A percentile compares a stretch with the other conserved stretches of the same genome.
Conservation (phyloP, 1,140 invertebrate genomes). For the Drosophila teissieri region DNA sequence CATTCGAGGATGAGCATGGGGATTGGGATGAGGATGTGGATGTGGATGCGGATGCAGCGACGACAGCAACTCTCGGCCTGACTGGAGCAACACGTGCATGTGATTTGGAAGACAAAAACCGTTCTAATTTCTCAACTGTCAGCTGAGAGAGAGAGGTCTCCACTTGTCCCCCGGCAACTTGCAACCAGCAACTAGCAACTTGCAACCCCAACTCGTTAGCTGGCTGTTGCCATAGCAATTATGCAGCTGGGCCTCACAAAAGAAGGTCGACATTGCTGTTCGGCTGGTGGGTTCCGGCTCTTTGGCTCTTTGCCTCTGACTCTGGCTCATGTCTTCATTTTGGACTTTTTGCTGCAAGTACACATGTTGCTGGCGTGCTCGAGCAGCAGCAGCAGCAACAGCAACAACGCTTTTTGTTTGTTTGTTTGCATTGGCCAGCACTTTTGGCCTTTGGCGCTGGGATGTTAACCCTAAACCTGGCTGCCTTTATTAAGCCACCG, state of each 20-base stretch:
- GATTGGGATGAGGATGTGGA: background rate
- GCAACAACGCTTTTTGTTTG: slow-evolving; percentile 51
- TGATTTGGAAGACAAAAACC: slow-evolving; percentile 77
- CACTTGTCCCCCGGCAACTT: slow-evolving; percentile 29
- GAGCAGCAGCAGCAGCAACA: slow-evolving; percentile 43
- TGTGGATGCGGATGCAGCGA: slow-evolving; percentile 16
- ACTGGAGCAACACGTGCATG: slow-evolving; percentile 73
- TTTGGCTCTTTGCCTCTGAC: slow-evolving; percentile 25
- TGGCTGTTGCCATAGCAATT: slow-evolving; percentile 72
- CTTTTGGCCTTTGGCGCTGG: slow-evolving; percentile 80
- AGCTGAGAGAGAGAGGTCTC: slow-evolving; percentile 56
- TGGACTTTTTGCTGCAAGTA: slow-evolving; percentile 61
- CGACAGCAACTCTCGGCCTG: slow-evolving; percentile 32
- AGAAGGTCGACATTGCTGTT: slow-evolving; percentile 68
- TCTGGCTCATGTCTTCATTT: slow-evolving; percentile 75
- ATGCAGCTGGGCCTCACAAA: slow-evolving; percentile 76
- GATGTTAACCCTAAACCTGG: slow-evolving; percentile 68
- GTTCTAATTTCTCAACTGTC: slow-evolving; percentile 83
- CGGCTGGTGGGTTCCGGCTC: slow-evolving; percentile 27
- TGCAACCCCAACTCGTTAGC: slow-evolving; percentile 65
- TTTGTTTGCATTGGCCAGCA: slow-evolving; percentile 77
- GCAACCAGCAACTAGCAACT: slow-evolving; percentile 13
- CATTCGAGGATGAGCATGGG: slow-evolving; percentile 21
- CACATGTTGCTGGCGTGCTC: slow-evolving; percentile 70
- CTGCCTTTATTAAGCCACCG: slow-evolving; percentile 78